Conservation (phyloP, 2,113 vertebrate genomes). For the Indri indri region DNA sequence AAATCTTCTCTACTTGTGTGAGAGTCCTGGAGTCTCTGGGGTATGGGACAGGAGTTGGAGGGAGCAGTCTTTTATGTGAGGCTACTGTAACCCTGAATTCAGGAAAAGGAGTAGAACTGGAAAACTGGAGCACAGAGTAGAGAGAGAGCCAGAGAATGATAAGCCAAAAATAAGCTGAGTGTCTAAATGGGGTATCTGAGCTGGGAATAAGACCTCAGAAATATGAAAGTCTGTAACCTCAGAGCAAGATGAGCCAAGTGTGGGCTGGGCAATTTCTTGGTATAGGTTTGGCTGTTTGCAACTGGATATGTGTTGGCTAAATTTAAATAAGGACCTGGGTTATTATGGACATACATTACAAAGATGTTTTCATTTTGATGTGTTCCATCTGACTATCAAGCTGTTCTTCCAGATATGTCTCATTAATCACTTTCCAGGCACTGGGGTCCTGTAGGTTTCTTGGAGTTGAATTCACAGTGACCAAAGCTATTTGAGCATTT, state of each 20-base stretch:
- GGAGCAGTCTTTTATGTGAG: neutral
- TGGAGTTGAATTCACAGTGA: neutral
- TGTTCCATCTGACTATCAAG: slow-evolving; percentile 24
- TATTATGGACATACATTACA: neutral
- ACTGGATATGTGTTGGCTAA: neutral
- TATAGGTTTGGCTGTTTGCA: neutral
- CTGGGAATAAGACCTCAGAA: neutral
- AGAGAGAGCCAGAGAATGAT: neutral
- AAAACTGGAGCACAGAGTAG: neutral
- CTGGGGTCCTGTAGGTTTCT: neutral
- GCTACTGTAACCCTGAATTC: neutral
- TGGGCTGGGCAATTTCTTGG: neutral
- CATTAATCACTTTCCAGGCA: slow-evolving; percentile 35
- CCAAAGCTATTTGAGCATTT: neutral
- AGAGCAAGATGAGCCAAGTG: neutral
- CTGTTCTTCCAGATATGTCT: neutral
- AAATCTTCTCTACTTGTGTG: neutral
- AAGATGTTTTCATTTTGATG: neutral
- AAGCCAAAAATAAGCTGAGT: neutral
- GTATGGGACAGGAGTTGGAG: neutral
- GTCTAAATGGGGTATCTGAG: neutral
- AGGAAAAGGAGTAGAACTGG: neutral
- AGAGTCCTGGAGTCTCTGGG: neutral
- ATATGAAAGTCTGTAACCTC: neutral
- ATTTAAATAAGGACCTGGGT: neutral